A percentile compares a stretch with the other conserved stretches of the same genome.
Conservation (phyloP, 2,797 vertebrate genomes). For the Schizothorax lantsangensis region DNA sequence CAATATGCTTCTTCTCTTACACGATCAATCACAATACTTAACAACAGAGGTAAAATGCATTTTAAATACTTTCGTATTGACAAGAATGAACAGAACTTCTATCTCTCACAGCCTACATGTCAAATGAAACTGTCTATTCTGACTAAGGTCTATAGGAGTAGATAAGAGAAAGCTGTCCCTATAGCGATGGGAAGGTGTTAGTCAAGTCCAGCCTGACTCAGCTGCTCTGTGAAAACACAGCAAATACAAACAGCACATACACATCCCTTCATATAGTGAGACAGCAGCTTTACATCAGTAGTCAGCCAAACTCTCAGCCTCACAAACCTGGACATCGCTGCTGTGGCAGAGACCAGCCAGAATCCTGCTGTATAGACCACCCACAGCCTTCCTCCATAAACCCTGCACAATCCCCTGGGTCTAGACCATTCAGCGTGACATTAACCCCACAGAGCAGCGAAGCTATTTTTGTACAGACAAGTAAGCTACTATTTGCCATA, state of each 20-base stretch:
- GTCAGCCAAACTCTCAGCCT: constrained; percentile 6
- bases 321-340: constrained; percentile 4
- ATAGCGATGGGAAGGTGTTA: constrained; percentile 10
- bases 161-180: constrained; percentile 9
- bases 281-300: constrained; percentile 29
- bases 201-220: constrained; percentile 33
- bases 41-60: background rate
- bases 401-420: constrained; percentile 9
- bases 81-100: background rate
- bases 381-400: constrained; percentile 38
- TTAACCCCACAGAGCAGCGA: constrained; percentile 10
- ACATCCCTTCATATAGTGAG: constrained; percentile 12
- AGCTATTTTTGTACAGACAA: constrained; percentile 28
- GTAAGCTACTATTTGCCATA: background rate
- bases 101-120: background rate
- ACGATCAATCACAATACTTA: background rate
- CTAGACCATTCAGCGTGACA: constrained; percentile 25
- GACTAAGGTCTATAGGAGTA: background rate
- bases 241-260: constrained; percentile 13
- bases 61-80: background rate
- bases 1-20: background rate
- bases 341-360: background rate
- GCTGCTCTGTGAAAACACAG: constrained; percentile 29
- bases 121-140: background rate
- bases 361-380: constrained; percentile 26